Base-by-base conservation (phyloP, 2,797 vertebrate genomes). In the Pseudochirops cupreus region DNA sequence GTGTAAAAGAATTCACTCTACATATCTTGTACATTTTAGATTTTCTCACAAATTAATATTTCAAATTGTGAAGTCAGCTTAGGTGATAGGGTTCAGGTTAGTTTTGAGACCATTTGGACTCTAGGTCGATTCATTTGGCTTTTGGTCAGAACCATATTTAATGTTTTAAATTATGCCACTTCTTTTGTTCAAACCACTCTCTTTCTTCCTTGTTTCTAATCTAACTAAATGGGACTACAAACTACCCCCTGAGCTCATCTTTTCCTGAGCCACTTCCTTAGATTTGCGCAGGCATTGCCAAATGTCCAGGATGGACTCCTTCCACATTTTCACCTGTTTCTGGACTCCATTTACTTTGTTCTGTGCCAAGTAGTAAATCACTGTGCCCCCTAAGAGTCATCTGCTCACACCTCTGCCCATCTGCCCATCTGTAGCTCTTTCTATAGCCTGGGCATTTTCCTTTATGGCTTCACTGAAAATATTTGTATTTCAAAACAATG, bases 401-500 rank as follows among this genome's bases (percentile, higher is more conserved):
- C 26, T 67, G 12, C 9, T 87, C 9, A 18, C 7, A 46, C 92
- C 59, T 93, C 57, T 91, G 55, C 59, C 53, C 9, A 31, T 93
- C 57, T 56, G 92, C 33, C 50, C 74, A 91, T 14, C 56, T 54
- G 13, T 14, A 93, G 29, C 89, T 89, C 5, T 52, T n/a, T 62
- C 94, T 52, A 18, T 24, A 1, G 6, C 90, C 74, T 82, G 53
- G 5, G 53, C 93, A 52, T 97, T 95, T 56, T 91, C 74, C 82
- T 92, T 92, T 33, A 53, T 50, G 50, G 3, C 57, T 95, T 92
- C 56, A 87, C 31, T 91, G 53, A 28, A 91, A 56, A 96, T 82
- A 59, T 56, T 94, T 94, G 50, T 55, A 93, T 94, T 96, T 94
- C 93, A 96, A 96, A 89, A 94, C 94, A 93, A 89, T 91, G 59